Conservation (phyloP, 23 tunicate species). For the Halocynthia aurantium region DNA sequence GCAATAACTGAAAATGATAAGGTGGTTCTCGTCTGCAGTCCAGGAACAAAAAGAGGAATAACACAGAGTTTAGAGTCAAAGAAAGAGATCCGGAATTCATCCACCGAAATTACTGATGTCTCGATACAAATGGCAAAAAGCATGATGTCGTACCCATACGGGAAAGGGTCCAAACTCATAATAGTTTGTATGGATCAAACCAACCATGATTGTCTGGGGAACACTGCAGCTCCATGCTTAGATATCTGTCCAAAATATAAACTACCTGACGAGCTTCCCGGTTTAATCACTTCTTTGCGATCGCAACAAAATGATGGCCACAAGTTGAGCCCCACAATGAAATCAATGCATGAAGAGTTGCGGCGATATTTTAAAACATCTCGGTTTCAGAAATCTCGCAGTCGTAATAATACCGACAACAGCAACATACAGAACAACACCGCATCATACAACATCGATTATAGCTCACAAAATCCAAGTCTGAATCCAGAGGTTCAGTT, state of each 20-base stretch:
- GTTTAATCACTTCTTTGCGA: background rate
- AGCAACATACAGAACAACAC: background rate
- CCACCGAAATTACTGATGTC: background rate
- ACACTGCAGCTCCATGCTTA: background rate
- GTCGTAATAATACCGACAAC: background rate
- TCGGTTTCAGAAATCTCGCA: background rate
- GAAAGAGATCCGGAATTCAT: background rate
- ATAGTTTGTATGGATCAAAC: slow-evolving; percentile 9
- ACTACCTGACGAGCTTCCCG: background rate
- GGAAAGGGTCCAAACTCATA: background rate
- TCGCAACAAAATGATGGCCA: background rate
- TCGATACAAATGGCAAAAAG: slow-evolving; percentile 1
- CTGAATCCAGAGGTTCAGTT: background rate
- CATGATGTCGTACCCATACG: background rate
- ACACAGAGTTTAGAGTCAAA: background rate
- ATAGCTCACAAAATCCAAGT: background rate
- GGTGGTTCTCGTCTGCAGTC: slow-evolving; percentile 9
- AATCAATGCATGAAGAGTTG: background rate
- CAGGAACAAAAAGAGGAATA: background rate
- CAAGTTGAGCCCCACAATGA: background rate
- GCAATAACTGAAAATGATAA: background rate
- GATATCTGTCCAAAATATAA: background rate
- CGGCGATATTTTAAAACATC: background rate
- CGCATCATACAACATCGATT: background rate
- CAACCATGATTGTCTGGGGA: slow-evolving; percentile 1